Evolutionary conservation across 2,797 vertebrate genomes (phyloP).

Genomic region (Parauchenoglanis punctatus): DNA sequence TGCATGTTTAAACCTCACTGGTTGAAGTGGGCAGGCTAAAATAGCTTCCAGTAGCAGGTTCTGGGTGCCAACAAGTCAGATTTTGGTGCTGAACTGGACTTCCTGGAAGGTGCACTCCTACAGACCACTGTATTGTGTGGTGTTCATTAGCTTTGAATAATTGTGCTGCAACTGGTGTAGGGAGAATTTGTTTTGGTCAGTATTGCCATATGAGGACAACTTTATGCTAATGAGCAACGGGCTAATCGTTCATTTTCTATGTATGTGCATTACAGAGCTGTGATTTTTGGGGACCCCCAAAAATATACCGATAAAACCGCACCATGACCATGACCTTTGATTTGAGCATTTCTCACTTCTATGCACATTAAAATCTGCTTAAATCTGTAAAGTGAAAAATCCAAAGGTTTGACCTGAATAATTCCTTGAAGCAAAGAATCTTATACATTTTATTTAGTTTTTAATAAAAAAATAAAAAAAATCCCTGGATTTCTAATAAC

Average conservation of each 20-base stretch:
- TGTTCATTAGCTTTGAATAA: background rate
- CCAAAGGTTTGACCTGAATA: background rate
- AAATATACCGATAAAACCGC: too few species aligned
- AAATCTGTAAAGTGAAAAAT: background rate
- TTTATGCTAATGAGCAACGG: background rate
- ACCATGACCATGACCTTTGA: background rate
- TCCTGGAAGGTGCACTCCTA: background rate
- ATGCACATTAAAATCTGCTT: background rate
- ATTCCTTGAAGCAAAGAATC: background rate
- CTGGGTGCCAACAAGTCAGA: background rate
- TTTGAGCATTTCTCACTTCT: background rate
- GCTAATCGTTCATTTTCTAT: background rate
- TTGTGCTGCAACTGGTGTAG: background rate
- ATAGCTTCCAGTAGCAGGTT: slow-evolving; percentile 35
- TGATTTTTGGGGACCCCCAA: too few species aligned
- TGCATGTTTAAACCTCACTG: slow-evolving; percentile 21
- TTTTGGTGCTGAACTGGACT: background rate
- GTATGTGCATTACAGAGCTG: background rate
- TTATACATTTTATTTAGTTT: background rate
- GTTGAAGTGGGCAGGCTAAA: slow-evolving; percentile 26
- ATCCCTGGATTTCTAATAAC: too few species aligned
- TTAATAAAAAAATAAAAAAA: too few species aligned
- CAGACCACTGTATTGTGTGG: background rate
- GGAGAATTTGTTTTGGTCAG: background rate
- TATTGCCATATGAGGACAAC: background rate